Evolutionary conservation across 2,888 invertebrate genomes (phyloP), one percentile per base, ranked within the genome.

Genomic region (Campoplex capitator): DNA sequence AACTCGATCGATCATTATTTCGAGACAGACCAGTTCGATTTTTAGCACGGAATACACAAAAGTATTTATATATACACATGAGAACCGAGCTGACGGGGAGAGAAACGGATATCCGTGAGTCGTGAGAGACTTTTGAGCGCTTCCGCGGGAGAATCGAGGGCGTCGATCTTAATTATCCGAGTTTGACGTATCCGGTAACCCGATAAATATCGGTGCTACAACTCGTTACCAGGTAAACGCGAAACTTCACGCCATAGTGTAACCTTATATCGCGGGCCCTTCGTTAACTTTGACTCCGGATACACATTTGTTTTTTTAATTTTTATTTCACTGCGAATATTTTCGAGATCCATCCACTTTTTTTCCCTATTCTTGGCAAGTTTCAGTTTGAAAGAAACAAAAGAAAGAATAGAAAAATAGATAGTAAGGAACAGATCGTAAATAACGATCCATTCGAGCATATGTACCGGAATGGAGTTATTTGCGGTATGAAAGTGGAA

Each of bases 31-130:
- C 16, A 51, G 23, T 23, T 67, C 38, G 38, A 54, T 67, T 67
- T 77, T 67, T n/a, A 67, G 23, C 38, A 32, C 2, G 8, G 18
- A 51, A 75, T 9, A 8, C n/a, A 9, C 45, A 16, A 45, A 42
- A 32, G 32, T 62, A 32, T 62, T 7, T 6, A 16, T 32, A 58
- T n/a, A 8, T 6, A 65, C 35, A 65, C 38, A 42, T 8, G 48
- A 54, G 18, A 54, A 65, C 9, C 16, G 35, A 11, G 3, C 18
- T 3, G 62, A 51, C 28, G 65, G 38, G 11, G 56, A 38, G 73
- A 62, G 62, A 77, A 71, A 54, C 77, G 83, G 83, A 83, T 83
- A 73, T 77, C 77, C 83, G 77, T 77, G 71, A 65, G 65, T 73
- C 77, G 82, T 76, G 56, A 82, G 82, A 82, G 82, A 82, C 82